Percentiles rank a stretch among this genome's conserved stretches.
phyloP scores from a whole-genome alignment of 2,888 invertebrate species.

The Linyphia triangularis region DNA sequence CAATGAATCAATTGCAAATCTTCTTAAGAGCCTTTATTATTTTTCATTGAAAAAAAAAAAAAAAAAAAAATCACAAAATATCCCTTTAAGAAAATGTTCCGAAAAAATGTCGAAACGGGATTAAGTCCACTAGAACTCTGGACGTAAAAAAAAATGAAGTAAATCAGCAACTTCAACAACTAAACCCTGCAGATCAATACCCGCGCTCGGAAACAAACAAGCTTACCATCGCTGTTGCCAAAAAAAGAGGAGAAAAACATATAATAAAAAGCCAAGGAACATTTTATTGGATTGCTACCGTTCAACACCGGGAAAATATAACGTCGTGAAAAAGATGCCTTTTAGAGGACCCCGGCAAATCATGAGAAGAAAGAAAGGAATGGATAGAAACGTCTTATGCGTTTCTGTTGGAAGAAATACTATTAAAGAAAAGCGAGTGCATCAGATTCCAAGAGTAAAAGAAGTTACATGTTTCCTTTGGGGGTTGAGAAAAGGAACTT shows the following conservation, averaged over 20 bases:
- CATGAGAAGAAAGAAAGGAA: background rate
- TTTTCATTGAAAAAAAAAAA: background rate
- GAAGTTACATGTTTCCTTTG: background rate
- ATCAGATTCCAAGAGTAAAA: background rate
- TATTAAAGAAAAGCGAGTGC: constrained; percentile 43
- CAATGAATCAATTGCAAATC: too few relatives aligned
- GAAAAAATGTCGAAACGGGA: background rate
- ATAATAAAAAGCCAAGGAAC: background rate
- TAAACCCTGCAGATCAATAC: background rate
- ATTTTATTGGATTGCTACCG: constrained; percentile 62
- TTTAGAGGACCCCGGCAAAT: constrained; percentile 6
- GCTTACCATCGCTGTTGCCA: background rate
- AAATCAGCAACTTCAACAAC: background rate
- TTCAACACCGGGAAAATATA: constrained; percentile 47
- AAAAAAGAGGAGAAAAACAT: background rate
- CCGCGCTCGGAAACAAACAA: background rate
- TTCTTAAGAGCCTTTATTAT: too few relatives aligned
- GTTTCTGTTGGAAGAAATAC: constrained; percentile 13
- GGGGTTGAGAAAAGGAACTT: background rate
- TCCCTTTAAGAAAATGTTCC: too few relatives aligned
- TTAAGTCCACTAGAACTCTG: background rate
- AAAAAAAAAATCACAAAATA: background rate
- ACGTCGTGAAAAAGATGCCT: constrained; percentile 54
- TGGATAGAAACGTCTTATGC: constrained; percentile 1
- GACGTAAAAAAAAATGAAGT: background rate